A percentile compares a stretch with the other conserved stretches of the same genome.
Evolutionary conservation across 2,113 vertebrate species (phyloP).

Genomic region (Datnioides undecimradiatus): DNA sequence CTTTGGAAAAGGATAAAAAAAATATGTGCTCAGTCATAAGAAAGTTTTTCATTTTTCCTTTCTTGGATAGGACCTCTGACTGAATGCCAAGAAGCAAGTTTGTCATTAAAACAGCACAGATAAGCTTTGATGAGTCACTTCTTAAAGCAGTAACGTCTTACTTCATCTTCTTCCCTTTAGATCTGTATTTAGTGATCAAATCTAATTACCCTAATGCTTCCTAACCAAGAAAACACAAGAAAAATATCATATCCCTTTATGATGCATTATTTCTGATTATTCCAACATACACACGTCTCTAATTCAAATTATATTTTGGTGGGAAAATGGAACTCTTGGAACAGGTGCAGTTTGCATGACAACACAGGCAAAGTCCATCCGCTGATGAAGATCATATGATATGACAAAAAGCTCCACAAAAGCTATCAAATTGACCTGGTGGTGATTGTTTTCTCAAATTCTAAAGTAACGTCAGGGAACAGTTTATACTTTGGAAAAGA

Average conservation of each 20-base stretch:
- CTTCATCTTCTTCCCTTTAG: constrained; percentile 32
- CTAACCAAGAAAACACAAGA: not conserved
- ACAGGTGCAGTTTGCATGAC: constrained; percentile 2
- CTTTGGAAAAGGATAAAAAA: constrained; percentile 66
- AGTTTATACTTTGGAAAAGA: not conserved
- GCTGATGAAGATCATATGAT: not conserved
- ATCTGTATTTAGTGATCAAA: constrained; percentile 33
- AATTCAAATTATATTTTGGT: not conserved
- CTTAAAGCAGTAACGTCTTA: constrained; percentile 8
- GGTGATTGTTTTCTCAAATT: constrained; percentile 14
- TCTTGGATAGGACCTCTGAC: constrained; percentile 51
- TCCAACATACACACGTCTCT: not conserved
- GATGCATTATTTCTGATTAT: constrained; percentile 12
- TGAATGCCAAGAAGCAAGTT: constrained; percentile 55
- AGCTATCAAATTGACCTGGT: not conserved
- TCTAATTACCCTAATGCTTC: constrained; percentile 22
- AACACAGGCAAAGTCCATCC: not conserved
- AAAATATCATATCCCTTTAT: constrained; percentile 5
- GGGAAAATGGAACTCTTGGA: not conserved
- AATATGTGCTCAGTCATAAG: constrained; percentile 55
- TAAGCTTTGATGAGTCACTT: constrained; percentile 52
- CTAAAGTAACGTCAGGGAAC: not conserved
- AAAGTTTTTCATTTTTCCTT: constrained; percentile 56
- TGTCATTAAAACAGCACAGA: constrained; percentile 60
- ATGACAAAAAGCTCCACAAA: constrained; percentile 2